A percentile compares a stretch with the other conserved stretches of the same genome.
phyloP scores from a whole-genome alignment of 2,113 vertebrate species.

The Thryonomys swinderianus region DNA sequence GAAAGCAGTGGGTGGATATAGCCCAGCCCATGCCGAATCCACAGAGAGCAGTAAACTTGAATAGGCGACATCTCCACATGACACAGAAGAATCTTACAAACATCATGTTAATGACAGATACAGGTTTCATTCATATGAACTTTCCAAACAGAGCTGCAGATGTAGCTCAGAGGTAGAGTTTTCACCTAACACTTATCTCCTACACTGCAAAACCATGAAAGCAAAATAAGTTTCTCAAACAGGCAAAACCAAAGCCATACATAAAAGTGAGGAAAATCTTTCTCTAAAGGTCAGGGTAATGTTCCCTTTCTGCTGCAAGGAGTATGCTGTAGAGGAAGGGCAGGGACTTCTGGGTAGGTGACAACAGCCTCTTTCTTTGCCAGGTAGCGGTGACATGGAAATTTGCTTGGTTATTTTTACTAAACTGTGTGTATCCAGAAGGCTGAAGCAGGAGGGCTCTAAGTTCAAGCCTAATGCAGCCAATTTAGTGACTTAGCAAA shows the following conservation, averaged over 20 bases:
- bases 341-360: not conserved
- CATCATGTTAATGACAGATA: not conserved
- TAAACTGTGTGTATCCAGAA: not conserved
- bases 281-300: not conserved
- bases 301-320: not conserved
- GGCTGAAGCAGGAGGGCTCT: not conserved
- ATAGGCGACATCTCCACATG: accelerated
- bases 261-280: not conserved
- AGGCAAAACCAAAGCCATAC: not conserved
- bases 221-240: not conserved
- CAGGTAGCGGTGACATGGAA: accelerated
- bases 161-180: not conserved
- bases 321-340: not conserved
- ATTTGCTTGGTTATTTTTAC: not conserved
- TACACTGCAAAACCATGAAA: no score
- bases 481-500: not conserved
- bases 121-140: not conserved
- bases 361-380: not conserved
- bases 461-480: not conserved
- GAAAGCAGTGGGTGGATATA: not conserved
- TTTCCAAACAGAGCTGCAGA: not conserved
- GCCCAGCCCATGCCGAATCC: not conserved
- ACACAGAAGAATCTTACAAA: not conserved
- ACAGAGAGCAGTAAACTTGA: not conserved
- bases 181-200: not conserved